Conservation (phyloP, 2,797 vertebrate species). For the Lemur catta region DNA sequence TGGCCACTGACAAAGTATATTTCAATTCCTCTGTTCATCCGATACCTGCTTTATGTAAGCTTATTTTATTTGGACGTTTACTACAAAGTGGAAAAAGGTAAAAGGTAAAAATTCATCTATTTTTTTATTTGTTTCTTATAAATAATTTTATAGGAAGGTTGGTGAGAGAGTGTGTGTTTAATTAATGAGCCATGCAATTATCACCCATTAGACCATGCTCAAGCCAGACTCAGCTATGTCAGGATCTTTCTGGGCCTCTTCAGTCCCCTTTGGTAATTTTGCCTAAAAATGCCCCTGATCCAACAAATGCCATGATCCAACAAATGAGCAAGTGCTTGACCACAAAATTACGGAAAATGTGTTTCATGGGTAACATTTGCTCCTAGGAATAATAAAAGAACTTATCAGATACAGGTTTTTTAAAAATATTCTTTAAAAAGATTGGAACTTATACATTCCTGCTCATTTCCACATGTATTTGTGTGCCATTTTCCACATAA, state of each 20-base stretch:
- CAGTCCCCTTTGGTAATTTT: not conserved
- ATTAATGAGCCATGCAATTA: not conserved
- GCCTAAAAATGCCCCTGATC: not conserved
- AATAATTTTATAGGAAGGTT: not conserved
- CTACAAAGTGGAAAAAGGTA: not conserved
- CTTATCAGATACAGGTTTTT: not conserved
- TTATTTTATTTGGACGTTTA: not conserved
- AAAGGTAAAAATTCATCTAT: not conserved
- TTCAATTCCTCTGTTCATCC: not conserved
- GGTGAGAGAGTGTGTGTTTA: not conserved
- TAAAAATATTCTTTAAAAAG: not conserved
- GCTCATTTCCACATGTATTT: not conserved
- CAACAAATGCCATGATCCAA: not conserved
- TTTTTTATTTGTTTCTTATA: not conserved
- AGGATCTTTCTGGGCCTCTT: not conserved
- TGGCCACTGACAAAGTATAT: not conserved
- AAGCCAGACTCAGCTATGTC: not conserved
- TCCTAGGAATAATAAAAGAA: not conserved
- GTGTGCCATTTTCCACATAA: not conserved
- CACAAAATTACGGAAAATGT: not conserved
- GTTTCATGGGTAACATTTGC: not conserved
- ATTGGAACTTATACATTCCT: not conserved
- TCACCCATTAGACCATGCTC: not conserved
- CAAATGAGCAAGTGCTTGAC: not conserved
- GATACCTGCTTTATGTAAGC: not conserved